Conservation (phyloP, 92 coral and sea anemone species). For the Epizoanthus stellaris region DNA sequence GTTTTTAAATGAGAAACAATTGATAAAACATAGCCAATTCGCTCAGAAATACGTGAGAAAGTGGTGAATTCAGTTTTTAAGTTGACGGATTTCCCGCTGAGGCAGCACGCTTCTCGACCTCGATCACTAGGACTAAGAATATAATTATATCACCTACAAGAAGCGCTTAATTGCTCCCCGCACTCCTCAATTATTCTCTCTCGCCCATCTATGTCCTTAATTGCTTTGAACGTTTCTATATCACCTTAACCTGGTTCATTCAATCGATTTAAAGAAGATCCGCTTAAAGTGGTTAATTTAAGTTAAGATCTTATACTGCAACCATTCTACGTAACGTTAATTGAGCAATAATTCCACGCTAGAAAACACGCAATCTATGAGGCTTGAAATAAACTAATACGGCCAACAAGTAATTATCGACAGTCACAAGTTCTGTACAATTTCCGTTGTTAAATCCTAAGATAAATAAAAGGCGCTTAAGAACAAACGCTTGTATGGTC, state of each 20-base stretch:
- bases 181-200: conserved; percentile 25
- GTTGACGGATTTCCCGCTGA: conserved; percentile 31
- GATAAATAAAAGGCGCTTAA: conserved; percentile 29
- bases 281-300: background rate
- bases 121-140: conserved; percentile 22
- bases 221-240: conserved; percentile 4
- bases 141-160: conserved; percentile 42
- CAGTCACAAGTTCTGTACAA: conserved; percentile 43
- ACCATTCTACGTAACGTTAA: background rate
- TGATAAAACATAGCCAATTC: background rate
- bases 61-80: conserved; percentile 4
- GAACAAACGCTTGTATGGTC: conserved; percentile 34
- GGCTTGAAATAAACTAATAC: conserved; percentile 35
- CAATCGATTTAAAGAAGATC: conserved; percentile 5
- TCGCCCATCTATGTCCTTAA: conserved; percentile 34
- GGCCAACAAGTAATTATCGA: conserved; percentile 55
- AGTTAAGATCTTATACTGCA: background rate
- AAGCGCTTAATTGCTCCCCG: conserved; percentile 35
- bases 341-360: background rate
- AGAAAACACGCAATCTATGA: conserved; percentile 19
- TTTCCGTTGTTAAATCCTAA: conserved; percentile 56
- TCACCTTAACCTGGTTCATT: background rate
- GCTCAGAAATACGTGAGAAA: background rate
- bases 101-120: conserved; percentile 23
- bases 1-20: background rate